Evolutionary conservation across 2,113 vertebrate genomes (phyloP).

Genomic region (Mohoua ochrocephala): DNA sequence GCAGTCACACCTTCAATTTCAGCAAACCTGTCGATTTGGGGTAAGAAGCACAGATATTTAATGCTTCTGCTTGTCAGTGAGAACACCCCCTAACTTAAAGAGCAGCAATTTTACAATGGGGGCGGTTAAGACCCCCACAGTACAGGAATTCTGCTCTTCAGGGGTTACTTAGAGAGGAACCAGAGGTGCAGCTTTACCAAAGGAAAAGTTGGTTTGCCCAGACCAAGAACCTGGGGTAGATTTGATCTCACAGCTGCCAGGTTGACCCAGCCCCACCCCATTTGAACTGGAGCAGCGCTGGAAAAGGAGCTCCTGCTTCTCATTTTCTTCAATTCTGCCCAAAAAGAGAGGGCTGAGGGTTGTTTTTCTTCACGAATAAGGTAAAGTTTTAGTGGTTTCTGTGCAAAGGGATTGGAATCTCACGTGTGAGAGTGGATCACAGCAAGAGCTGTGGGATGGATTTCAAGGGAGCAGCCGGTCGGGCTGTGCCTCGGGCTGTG

Average conservation of each 20-base stretch:
- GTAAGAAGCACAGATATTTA: background rate
- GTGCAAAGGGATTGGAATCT: background rate
- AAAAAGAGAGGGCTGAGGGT: background rate
- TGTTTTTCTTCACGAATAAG: background rate
- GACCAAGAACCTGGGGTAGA: background rate
- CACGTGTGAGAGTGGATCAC: background rate
- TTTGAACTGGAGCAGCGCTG: background rate
- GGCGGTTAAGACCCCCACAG: background rate
- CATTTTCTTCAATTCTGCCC: background rate
- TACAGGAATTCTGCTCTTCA: background rate
- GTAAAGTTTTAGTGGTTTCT: background rate
- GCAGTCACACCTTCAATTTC: background rate
- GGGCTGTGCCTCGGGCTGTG: background rate
- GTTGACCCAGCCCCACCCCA: fast-evolving
- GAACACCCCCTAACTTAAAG: background rate
- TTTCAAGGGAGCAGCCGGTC: fast-evolving
- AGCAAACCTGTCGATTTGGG: fast-evolving
- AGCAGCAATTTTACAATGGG: fast-evolving
- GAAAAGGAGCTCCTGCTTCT: background rate
- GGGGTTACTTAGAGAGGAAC: background rate
- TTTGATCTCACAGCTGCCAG: background rate
- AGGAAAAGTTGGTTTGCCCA: background rate
- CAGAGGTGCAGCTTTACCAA: background rate
- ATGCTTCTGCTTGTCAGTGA: background rate
- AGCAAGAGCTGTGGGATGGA: background rate